Evolutionary conservation across 2,797 vertebrate genomes (phyloP).

Genomic region (Sebastolobus alascanus): DNA sequence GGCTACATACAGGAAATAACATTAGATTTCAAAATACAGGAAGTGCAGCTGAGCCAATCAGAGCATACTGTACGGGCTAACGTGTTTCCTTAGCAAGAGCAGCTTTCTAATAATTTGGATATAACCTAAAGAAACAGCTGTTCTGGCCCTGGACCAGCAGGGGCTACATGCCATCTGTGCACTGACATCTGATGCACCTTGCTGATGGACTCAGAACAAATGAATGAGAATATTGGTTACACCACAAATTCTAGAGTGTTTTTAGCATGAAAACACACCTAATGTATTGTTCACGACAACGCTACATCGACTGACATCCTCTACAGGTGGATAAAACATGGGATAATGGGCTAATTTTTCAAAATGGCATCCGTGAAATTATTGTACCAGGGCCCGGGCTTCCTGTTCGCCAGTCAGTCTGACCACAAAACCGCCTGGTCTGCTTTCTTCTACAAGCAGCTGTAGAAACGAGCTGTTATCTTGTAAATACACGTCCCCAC

Average conservation of each 20-base stretch:
- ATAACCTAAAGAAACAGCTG: not conserved
- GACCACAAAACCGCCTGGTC: not conserved
- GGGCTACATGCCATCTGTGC: not conserved
- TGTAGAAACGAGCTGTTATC: not conserved
- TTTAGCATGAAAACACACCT: not conserved
- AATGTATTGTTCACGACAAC: fast-evolving
- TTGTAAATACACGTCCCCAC: not conserved
- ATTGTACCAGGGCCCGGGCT: slow-evolving; percentile 45
- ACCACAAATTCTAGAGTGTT: not conserved
- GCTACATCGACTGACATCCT: not conserved
- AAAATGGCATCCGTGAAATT: slow-evolving; percentile 76
- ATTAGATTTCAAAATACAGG: slow-evolving; percentile 41
- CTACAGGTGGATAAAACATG: not conserved
- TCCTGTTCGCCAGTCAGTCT: slow-evolving; percentile 31
- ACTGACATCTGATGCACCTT: not conserved
- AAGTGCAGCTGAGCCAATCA: slow-evolving; percentile 36
- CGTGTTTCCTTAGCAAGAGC: not conserved
- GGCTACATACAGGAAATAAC: slow-evolving; percentile 41
- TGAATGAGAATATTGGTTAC: not conserved
- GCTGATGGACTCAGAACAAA: not conserved
- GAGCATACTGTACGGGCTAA: no score
- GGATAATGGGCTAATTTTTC: slow-evolving; percentile 46
- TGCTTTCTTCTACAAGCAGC: not conserved
- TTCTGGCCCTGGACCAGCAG: not conserved
- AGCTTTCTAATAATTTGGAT: not conserved